Conservation (phyloP, 2,797 vertebrate species). For the Orestias chungarensis region DNA sequence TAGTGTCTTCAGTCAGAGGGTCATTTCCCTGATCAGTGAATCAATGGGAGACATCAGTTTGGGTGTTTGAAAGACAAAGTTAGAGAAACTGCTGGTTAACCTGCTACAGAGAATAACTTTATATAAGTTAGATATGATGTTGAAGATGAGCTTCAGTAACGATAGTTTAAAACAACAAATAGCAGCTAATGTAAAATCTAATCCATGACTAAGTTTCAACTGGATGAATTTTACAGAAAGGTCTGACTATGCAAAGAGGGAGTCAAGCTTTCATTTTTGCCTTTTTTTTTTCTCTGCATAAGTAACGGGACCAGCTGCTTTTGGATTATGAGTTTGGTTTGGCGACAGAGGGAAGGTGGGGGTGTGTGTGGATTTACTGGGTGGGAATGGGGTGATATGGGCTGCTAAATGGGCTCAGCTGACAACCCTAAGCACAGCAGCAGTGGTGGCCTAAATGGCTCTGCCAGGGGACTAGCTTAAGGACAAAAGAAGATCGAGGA, state of each 20-base stretch:
- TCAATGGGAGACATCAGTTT: too few species aligned
- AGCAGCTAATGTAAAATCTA: not conserved
- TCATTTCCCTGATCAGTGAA: too few species aligned
- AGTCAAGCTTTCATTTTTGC: too few species aligned
- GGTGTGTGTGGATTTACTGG: conserved; percentile 14
- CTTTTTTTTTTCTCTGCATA: not conserved
- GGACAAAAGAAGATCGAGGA: conserved; percentile 66
- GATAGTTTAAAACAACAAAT: too few species aligned
- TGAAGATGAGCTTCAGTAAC: too few species aligned
- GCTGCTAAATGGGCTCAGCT: conserved; percentile 78
- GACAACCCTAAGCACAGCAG: conserved; percentile 64
- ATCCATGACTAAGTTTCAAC: not conserved
- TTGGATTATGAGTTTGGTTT: conserved; percentile 55
- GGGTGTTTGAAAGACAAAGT: too few species aligned
- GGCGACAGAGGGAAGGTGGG: conserved; percentile 24
- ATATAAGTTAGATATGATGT: too few species aligned
- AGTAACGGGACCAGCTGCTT: conserved; percentile 61
- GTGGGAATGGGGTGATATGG: conserved; percentile 51
- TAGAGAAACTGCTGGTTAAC: too few species aligned
- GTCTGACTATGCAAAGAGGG: too few species aligned
- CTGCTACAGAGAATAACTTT: too few species aligned
- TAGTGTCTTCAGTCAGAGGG: too few species aligned
- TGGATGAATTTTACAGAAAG: too few species aligned
- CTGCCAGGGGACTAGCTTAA: conserved; percentile 33
- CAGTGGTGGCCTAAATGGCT: conserved; percentile 55